Base-by-base conservation (phyloP, 1,140 invertebrate genomes). In the Aphelinus atriplicis region DNA sequence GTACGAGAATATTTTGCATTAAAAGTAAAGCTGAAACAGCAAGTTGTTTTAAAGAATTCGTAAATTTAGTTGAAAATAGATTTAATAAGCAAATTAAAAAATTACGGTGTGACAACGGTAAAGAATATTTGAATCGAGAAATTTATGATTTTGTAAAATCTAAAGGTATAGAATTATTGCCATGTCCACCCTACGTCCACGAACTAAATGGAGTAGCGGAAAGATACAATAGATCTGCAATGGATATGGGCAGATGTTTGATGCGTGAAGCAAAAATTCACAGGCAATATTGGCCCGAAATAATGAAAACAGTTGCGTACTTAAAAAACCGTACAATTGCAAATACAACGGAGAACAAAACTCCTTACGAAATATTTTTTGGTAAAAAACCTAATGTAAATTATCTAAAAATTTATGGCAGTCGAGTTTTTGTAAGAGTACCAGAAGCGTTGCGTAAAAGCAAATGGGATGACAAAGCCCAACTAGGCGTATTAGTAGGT, bases 331-430 rank as follows among this genome's bases (percentile, higher is more conserved):
- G 58, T 6, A 53, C 42, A 7, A 62, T 67, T 10, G 58, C 55
- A 42, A 75, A 67, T 69, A 67, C 64, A 3, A 10, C 55, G 9
- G 9, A 53, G 9, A 53, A 53, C 9, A 53, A 53, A 9, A 6
- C 51, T 9, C 51, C 51, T 53, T 75, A 75, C 50, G 66, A 75
- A 69, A 67, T 64, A 55, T 63, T 75, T 42, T 48, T 63, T 55
- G 60, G 53, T 9, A 42, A 26, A 6, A 75, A 63, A 47, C 57
- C 64, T 2, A 55, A 55, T 69, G 50, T 53, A 26, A 53, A 65
- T 6, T 5, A 65, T 51, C 53, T 51, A n/a, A 65, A 65, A 51
- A 50, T 65, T 26, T 65, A 53, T 51, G 63, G 50, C 3, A 65
- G 61, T 62, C 1, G 46, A 62, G 61, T 62, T 7, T 62, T 46